Evolutionary conservation across 2,888 invertebrate species (phyloP), one percentile per base, ranked within the genome.

Genomic region (Periphyllus acericola): DNA sequence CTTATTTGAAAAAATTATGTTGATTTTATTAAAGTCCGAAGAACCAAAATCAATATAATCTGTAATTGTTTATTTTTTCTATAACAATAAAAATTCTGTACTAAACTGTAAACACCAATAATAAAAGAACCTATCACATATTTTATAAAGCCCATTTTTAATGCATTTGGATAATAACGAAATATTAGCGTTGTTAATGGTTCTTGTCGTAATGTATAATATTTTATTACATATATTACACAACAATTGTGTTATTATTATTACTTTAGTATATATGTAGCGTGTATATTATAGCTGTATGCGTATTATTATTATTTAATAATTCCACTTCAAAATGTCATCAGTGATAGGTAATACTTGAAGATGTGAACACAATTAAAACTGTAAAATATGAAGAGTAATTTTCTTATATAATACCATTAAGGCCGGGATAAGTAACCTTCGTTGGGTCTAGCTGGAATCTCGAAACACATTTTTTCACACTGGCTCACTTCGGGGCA

Each of bases 401-500:
- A 11, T 34, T 36, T 68, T 81, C 29, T 29, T 29, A 79, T 14
- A 79, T 14, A 19, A 68, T n/a, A 66, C 40, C 66, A 76, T 76
- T 76, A 32, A 52, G 21, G 29, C 52, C 29, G 32, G 46, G 11
- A 46, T 75, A 46, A 68, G 25, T 68, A 25, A n/a, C 11, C 68
- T 68, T 25, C 29, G 32, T 71, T 11, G 71, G 71, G 14, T 71
- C 71, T 29, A 29, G 29, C 71, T 36, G 66, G 40, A 68, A 80
- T 68, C 40, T 80, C 5, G 9, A 40, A 83, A 60, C 36, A 36
- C 29, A n/a, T 75, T 74, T 78, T 80, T 32, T 36, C 66, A 68
- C 68, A 52, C 68, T 21, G 46, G 17, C 52, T 78, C 68, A 83
- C 68, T 78, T 52, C 40, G 29, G 84, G 68, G 66, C 76, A 68